phyloP scores from a whole-genome alignment of 2,888 invertebrate genomes.

The Caenorhabditis imperialis region DNA sequence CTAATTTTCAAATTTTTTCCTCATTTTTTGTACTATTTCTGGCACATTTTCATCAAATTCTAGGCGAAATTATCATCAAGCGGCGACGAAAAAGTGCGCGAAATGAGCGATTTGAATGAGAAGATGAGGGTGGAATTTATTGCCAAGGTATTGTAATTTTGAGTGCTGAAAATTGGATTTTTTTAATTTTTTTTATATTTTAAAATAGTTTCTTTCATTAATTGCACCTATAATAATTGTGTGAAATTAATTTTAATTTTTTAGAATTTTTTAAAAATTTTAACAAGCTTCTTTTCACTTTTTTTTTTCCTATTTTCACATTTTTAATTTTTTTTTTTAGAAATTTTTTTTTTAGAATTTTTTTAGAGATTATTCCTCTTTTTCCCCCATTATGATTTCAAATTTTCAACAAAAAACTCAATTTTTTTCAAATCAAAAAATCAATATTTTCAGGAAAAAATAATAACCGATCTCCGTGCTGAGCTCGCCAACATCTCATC shows the following conservation, averaged over 20 bases:
- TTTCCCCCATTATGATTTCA: too few relatives aligned
- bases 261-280: not conserved
- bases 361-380: too few relatives aligned
- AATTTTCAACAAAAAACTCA: not conserved
- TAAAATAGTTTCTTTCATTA: too few relatives aligned
- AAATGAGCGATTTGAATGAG: conserved; percentile 60
- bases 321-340: not conserved
- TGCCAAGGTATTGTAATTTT: conserved; percentile 50
- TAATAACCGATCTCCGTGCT: conserved; percentile 49
- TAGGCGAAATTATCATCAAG: conserved; percentile 16
- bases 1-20: not conserved
- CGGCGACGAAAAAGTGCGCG: conserved; percentile 48
- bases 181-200: conserved; percentile 3
- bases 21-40: not conserved
- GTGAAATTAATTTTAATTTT: not conserved
- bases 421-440: too few relatives aligned
- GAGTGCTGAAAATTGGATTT: too few relatives aligned
- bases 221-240: too few relatives aligned
- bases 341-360: too few relatives aligned
- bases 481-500: conserved; percentile 34
- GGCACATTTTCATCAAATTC: conserved; percentile 9
- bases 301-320: conserved; percentile 13
- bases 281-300: not conserved
- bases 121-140: conserved; percentile 66
- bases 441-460: conserved; percentile 58